Evolutionary conservation across 2,797 vertebrate species (phyloP).

Genomic region (Sebastes hubbsi): DNA sequence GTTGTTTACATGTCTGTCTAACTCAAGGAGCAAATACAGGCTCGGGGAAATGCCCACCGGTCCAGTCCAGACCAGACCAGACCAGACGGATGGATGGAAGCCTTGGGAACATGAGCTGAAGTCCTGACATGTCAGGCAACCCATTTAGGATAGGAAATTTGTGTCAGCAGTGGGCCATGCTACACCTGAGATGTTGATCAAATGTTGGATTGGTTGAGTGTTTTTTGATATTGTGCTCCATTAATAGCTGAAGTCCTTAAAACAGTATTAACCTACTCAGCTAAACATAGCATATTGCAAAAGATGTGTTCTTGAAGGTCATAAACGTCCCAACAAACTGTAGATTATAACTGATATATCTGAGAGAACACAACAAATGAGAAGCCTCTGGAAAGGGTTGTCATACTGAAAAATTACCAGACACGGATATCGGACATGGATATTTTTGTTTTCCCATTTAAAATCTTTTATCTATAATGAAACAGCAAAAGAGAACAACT

Average conservation of each 20-base stretch:
- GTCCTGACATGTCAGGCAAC: conserved; percentile 24
- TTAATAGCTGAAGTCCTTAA: conserved; percentile 17
- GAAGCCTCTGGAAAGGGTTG: background rate
- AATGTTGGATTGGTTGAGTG: conserved; percentile 5
- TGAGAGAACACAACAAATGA: background rate
- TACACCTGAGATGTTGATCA: conserved; percentile 23
- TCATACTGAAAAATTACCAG: background rate
- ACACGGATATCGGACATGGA: background rate
- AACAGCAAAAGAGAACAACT: background rate
- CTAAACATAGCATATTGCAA: background rate
- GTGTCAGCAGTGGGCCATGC: background rate
- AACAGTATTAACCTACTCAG: background rate
- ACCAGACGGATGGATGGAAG: conserved; percentile 35
- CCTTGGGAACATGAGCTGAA: conserved; percentile 62
- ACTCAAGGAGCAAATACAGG: conserved; percentile 13
- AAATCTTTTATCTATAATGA: background rate
- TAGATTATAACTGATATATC: background rate
- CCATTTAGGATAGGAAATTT: conserved; percentile 11
- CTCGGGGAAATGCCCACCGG: conserved; percentile 7
- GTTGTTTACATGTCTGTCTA: conserved; percentile 48
- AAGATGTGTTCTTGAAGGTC: background rate
- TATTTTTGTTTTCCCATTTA: background rate
- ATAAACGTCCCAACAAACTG: background rate
- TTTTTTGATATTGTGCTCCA: conserved; percentile 41
- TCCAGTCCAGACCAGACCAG: conserved; percentile 32